These are phyloP conservation scores for Dendropsophus ebraccatus DNA, from an alignment of 2,113 vertebrate species.

Conservation along the genomic window DNA sequence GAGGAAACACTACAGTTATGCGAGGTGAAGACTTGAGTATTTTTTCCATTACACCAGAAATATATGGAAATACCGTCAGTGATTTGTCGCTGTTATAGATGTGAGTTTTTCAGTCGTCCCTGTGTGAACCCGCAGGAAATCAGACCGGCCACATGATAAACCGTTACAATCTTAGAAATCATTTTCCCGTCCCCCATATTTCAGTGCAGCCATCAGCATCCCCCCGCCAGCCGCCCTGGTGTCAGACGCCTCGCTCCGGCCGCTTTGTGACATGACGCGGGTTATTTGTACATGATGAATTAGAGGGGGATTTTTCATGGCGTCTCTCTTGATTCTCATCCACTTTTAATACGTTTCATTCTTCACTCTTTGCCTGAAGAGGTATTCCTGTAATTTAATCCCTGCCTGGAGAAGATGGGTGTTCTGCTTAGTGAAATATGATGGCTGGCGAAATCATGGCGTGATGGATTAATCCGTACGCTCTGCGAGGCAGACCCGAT, in stretches of 20 bases:
- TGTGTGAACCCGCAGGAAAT: background rate
- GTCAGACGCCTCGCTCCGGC: background rate
- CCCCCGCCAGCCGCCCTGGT: background rate
- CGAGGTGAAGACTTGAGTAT: no score
- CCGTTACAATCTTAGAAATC: background rate
- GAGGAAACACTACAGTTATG: no score
- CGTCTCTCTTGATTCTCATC: no score
- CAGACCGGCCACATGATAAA: background rate
- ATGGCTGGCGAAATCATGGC: background rate
- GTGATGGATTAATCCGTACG: background rate
- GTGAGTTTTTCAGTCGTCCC: background rate
- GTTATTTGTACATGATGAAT: slow-evolving; percentile 10
- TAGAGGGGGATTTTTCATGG: slow-evolving; percentile 6
- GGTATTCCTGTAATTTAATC: background rate
- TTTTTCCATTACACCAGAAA: no score
- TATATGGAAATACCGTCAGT: no score
- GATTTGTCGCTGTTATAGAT: no score
- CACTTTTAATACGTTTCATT: slow-evolving; percentile 2
- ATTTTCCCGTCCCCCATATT: background rate
- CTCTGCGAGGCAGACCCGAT: background rate
- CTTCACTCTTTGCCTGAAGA: background rate
- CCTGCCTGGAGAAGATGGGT: background rate
- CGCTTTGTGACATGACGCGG: background rate
- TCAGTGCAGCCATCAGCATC: background rate
- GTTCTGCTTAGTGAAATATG: background rate